Evolutionary conservation across 2,797 vertebrate genomes (phyloP).

Genomic region (Carduelis carduelis): DNA sequence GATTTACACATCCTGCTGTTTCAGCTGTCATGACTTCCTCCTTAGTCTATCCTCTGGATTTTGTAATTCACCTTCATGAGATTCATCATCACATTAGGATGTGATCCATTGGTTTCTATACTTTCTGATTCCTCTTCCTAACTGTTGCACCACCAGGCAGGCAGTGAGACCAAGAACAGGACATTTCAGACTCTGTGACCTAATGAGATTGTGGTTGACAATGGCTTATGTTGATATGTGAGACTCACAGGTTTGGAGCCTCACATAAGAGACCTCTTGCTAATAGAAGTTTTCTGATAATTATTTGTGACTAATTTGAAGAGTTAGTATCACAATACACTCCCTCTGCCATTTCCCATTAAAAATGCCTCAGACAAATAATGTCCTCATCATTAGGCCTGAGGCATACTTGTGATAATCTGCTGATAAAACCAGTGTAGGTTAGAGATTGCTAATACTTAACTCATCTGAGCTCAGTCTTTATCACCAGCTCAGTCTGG

Average conservation of each 20-base stretch:
- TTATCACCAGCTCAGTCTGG: not conserved
- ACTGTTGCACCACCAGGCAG: not conserved
- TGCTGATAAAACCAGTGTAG: not conserved
- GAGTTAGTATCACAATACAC: not conserved
- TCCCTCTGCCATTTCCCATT: not conserved
- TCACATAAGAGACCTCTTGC: not conserved
- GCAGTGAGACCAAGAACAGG: not conserved
- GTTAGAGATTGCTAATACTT: not conserved
- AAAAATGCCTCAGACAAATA: conserved; percentile 14
- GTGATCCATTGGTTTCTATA: not conserved
- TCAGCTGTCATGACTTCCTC: not conserved
- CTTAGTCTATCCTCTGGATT: not conserved
- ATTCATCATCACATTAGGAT: not conserved
- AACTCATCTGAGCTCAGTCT: not conserved
- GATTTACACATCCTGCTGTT: not conserved
- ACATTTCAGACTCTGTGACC: not conserved
- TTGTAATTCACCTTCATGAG: not conserved
- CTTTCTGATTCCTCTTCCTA: not conserved
- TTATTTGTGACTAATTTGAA: conserved; percentile 25
- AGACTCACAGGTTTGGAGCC: not conserved
- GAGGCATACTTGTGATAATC: not conserved
- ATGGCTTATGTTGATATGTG: not conserved
- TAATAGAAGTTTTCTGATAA: not conserved
- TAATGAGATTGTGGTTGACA: not conserved
- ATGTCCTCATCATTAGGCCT: not conserved